Percentiles rank a stretch among this genome's conserved stretches.
phyloP scores from a whole-genome alignment of 2,797 vertebrate genomes.

The Naso thynnoides region DNA sequence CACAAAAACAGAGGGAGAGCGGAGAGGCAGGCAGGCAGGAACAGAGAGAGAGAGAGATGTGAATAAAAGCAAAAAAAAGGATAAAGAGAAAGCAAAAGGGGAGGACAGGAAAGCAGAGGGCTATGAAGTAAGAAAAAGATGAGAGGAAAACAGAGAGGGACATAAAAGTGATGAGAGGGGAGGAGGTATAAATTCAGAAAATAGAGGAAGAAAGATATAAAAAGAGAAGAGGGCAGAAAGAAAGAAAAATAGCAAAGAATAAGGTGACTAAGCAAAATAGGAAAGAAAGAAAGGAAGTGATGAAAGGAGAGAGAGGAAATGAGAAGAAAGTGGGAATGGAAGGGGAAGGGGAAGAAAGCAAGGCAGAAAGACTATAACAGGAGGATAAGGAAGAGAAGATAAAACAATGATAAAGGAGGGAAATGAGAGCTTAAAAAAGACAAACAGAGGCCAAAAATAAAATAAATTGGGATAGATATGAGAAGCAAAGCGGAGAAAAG shows the following conservation, averaged over 20 bases:
- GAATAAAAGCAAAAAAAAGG: neutral
- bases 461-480: neutral
- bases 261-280: constrained; percentile 18
- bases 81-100: constrained; percentile 38
- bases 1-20: constrained; percentile 74
- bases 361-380: constrained; percentile 7
- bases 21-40: constrained; percentile 54
- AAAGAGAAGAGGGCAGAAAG: constrained; percentile 5
- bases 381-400: neutral
- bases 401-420: neutral
- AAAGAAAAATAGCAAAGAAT: neutral
- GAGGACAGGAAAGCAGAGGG: constrained; percentile 47
- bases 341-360: constrained; percentile 33
- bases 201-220: neutral
- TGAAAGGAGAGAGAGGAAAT: constrained; percentile 19
- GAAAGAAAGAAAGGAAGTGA: constrained; percentile 23
- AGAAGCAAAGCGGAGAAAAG: constrained; percentile 12
- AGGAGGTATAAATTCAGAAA: constrained; percentile 40
- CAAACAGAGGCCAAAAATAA: constrained; percentile 14
- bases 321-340: neutral
- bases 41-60: constrained; percentile 38
- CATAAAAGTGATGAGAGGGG: constrained; percentile 49
- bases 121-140: constrained; percentile 37
- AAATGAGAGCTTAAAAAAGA: constrained; percentile 7
- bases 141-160: constrained; percentile 40